A percentile compares a stretch with the other conserved stretches of the same genome.
Conservation (phyloP, 2,797 vertebrate genomes). For the Hippoglossus hippoglossus region DNA sequence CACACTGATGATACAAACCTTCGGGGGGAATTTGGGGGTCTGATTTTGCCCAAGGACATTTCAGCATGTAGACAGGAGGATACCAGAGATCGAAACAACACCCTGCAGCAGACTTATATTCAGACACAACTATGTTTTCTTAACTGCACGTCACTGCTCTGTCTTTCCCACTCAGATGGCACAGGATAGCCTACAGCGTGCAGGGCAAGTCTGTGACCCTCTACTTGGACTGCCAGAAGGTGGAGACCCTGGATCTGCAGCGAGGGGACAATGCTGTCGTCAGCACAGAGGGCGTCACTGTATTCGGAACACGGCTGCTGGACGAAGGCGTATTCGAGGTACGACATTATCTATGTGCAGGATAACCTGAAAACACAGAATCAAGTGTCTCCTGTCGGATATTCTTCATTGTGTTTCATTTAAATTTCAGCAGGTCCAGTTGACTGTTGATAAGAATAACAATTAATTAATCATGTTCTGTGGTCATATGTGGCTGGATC, state of each 20-base stretch:
- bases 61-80: too few species aligned
- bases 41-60: background rate
- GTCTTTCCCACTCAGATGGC: constrained; percentile 86
- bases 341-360: constrained; percentile 22
- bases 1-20: background rate
- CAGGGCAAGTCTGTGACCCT: constrained; percentile 84
- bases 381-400: background rate
- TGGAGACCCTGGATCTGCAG: constrained; percentile 80
- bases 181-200: constrained; percentile 89
- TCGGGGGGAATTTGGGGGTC: too few species aligned
- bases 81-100: too few species aligned
- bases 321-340: constrained; percentile 92
- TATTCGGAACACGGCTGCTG: constrained; percentile 88
- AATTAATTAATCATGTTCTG: background rate
- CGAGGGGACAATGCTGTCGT: constrained; percentile 80
- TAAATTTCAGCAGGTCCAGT: background rate
- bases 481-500: background rate
- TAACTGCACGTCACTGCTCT: constrained; percentile 4
- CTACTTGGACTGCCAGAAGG: constrained; percentile 87
- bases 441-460: background rate
- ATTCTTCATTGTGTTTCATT: background rate
- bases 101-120: background rate
- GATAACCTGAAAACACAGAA: background rate
- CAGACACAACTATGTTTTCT: background rate
- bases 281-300: constrained; percentile 86